Evolutionary conservation across 2,113 vertebrate genomes (phyloP).

Genomic region (Poecile atricapillus): DNA sequence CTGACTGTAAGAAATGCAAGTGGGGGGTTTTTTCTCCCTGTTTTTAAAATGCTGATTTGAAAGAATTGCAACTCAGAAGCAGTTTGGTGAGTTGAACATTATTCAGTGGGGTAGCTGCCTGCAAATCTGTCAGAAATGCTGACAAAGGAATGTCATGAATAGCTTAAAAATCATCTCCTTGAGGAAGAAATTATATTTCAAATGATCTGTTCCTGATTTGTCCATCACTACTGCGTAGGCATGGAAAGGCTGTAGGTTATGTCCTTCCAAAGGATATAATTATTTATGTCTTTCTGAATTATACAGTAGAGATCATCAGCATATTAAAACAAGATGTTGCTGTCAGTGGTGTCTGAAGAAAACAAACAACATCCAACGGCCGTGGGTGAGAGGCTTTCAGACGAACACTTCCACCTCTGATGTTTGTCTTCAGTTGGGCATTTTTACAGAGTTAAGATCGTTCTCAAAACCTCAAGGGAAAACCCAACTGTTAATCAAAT

Average conservation of each 20-base stretch:
- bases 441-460: not conserved
- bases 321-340: not conserved
- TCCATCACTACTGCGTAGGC: not conserved
- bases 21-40: fast-evolving
- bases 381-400: not conserved
- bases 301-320: not conserved
- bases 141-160: not conserved
- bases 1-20: not conserved
- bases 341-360: not conserved
- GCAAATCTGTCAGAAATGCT: not conserved
- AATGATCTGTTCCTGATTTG: not conserved
- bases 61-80: not conserved
- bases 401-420: not conserved
- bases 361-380: not conserved
- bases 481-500: not conserved
- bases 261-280: not conserved
- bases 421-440: not conserved
- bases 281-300: not conserved
- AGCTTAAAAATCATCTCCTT: not conserved
- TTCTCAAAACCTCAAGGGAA: not conserved
- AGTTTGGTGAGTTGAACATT: not conserved
- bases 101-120: not conserved
- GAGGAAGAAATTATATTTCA: not conserved
- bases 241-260: not conserved
- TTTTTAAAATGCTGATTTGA: constrained; percentile 19